Evolutionary conservation across 2,797 vertebrate genomes (phyloP).

Genomic region (Neosilurus mollespiculum): DNA sequence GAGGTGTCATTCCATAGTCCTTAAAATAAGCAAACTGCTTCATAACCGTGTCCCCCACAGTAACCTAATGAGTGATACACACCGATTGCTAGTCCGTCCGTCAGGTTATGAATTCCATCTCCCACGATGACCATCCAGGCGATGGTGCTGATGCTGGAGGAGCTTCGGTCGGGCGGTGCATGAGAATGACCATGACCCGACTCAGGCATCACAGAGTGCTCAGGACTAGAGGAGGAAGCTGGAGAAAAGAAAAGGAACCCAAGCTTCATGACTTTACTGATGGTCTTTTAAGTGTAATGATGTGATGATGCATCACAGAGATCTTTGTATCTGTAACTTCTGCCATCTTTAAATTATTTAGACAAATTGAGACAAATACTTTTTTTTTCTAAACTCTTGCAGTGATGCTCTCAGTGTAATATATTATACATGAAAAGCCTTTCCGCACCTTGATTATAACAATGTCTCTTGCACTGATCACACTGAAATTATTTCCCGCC

Average conservation of each 20-base stretch:
- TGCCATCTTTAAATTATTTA: too few species aligned
- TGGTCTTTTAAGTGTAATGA: background rate
- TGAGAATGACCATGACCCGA: constrained; percentile 67
- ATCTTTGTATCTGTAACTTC: background rate
- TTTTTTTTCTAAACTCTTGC: background rate
- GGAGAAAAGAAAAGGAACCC: background rate
- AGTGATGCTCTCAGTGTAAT: background rate
- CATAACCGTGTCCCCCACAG: background rate
- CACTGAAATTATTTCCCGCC: background rate
- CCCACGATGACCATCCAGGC: constrained; percentile 84
- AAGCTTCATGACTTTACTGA: background rate
- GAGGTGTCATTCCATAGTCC: background rate
- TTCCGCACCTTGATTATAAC: background rate
- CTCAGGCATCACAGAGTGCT: constrained; percentile 25
- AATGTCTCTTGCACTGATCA: background rate
- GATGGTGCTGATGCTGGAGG: constrained; percentile 57
- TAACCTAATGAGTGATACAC: constrained; percentile 22
- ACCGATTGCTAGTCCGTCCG: constrained; percentile 82
- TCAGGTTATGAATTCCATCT: constrained; percentile 82
- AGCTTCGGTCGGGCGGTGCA: constrained; percentile 10
- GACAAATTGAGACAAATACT: too few species aligned
- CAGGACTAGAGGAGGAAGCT: constrained; percentile 47
- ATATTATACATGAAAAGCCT: background rate
- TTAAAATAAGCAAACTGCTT: background rate
- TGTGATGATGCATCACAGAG: background rate